phyloP scores from a whole-genome alignment of 2,113 vertebrate species.

The Hassar affinis region DNA sequence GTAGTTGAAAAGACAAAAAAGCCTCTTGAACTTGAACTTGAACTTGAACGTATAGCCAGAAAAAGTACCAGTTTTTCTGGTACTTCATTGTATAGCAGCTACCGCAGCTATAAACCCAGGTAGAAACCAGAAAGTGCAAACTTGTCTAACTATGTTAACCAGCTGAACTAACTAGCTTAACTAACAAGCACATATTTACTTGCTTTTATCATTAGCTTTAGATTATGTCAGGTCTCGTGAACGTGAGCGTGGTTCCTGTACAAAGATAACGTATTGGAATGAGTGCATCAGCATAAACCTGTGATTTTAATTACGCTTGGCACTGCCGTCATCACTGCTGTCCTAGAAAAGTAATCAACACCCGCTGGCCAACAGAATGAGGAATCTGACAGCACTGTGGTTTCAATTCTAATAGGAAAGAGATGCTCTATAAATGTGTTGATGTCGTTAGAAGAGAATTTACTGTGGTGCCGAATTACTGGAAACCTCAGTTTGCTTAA shows the following conservation, averaged over 20 bases:
- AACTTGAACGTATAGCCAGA: too few relatives aligned
- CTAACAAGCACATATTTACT: not conserved
- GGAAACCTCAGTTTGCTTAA: constrained; percentile 33
- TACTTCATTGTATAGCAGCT: not conserved
- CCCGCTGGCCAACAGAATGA: not conserved
- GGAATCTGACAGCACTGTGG: not conserved
- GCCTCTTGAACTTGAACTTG: too few relatives aligned
- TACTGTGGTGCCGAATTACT: constrained; percentile 21
- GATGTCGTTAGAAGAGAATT: constrained; percentile 9
- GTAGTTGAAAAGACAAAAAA: too few relatives aligned
- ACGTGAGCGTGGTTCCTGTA: not conserved
- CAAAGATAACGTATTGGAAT: not conserved
- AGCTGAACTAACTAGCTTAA: not conserved
- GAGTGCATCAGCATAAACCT: too few relatives aligned
- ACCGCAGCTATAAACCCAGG: not conserved
- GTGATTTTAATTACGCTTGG: not conserved
- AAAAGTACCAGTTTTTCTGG: too few relatives aligned
- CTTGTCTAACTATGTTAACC: not conserved
- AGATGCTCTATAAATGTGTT: constrained; percentile 22
- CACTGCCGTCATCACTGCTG: not conserved
- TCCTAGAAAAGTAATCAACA: not conserved
- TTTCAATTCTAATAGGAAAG: not conserved
- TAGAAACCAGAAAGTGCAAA: not conserved
- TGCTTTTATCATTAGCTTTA: not conserved
- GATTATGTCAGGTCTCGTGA: not conserved